A percentile compares a stretch with the other conserved stretches of the same genome.
These are phyloP conservation scores for Cotesia vestalis DNA, from an alignment of 1,140 invertebrate genomes.

Conservation along the genomic window DNA sequence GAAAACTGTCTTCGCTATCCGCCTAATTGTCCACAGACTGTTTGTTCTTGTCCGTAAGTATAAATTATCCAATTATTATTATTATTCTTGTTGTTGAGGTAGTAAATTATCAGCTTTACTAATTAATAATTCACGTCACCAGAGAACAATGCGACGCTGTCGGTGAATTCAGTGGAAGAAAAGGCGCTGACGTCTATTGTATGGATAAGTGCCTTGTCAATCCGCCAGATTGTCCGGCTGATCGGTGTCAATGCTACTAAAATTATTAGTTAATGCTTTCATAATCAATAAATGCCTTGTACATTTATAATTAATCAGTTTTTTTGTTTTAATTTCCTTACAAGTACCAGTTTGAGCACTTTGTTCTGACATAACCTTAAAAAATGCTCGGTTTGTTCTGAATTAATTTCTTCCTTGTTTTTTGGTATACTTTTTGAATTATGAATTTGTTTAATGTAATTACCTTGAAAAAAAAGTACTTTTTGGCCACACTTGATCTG, in stretches of 20 bases:
- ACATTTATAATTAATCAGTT: too few relatives aligned
- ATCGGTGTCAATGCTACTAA: slow-evolving; percentile 78
- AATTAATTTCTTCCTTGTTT: not conserved
- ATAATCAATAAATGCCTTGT: slow-evolving; percentile 16
- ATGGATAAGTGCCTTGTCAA: slow-evolving; percentile 83
- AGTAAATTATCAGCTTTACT: not conserved
- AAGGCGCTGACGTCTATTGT: slow-evolving; percentile 83
- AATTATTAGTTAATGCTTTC: not conserved
- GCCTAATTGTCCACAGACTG: slow-evolving; percentile 78
- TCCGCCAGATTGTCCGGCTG: slow-evolving; percentile 73
- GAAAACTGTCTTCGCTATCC: slow-evolving; percentile 85
- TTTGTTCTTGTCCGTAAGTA: slow-evolving; percentile 84
- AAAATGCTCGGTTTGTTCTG: too few relatives aligned
- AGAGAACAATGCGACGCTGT: slow-evolving; percentile 82
- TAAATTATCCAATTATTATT: slow-evolving; percentile 23
- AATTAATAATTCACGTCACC: slow-evolving; percentile 50
- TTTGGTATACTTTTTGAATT: too few relatives aligned
- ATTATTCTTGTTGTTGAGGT: too few relatives aligned
- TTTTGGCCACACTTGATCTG: too few relatives aligned
- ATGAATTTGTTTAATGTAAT: too few relatives aligned
- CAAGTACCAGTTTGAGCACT: too few relatives aligned
- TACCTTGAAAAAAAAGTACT: too few relatives aligned
- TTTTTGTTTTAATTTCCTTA: too few relatives aligned
- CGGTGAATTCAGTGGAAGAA: slow-evolving; percentile 75
- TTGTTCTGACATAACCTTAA: too few relatives aligned